Base-by-base conservation (phyloP, 2,888 invertebrate genomes). In the Sarcophaga variegata region DNA sequence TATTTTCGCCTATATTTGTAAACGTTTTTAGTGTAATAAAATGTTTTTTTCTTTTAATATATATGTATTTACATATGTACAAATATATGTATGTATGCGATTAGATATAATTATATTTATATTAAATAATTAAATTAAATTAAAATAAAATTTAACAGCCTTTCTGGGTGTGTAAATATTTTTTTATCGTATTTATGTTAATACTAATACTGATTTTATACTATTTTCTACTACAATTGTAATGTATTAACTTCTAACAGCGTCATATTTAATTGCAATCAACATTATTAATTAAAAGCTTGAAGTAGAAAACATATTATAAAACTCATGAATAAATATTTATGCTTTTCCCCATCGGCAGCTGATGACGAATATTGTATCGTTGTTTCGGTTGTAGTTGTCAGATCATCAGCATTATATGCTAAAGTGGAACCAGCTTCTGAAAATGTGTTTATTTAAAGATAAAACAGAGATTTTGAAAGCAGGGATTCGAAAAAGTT, bases 111-210 rank as follows among this genome's bases (percentile, higher is more conserved):
- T 49, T 69, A 49, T 69, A 69, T 69, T 69, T 69, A 49, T 8
- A 47, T 69, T 37, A 37, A 37, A 37, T 37, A 37, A 37, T 37
- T 37, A 37, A 22, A 20, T 49, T 69, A 69, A 49, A 69, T 20
- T 67, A 67, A 67, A 20, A 67, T n/a, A 20, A 14, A 69, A 69
- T 49, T 49, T 49, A 25, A 49, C 69, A 69, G 69, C 69, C 69
- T 69, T 69, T 17, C 17, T 49, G 25, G 17, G 1, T 17, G n/a
- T 22, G 49, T 22, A 17, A 69, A 69, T 22, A 49, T 59, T 69
- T 25, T 25, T 69, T 69, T 25, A 49, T 49, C 49, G 22, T 45
- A 25, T 12, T 49, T 69, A 49, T 47, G 25, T 69, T 11, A 10
- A 22, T 69, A 69, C 49, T 8, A 69, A 69, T 8, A 69, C 69